A percentile compares a stretch with the other conserved stretches of the same genome.
Evolutionary conservation across 2,113 vertebrate species (phyloP).

Genomic region (Carassius auratus): DNA sequence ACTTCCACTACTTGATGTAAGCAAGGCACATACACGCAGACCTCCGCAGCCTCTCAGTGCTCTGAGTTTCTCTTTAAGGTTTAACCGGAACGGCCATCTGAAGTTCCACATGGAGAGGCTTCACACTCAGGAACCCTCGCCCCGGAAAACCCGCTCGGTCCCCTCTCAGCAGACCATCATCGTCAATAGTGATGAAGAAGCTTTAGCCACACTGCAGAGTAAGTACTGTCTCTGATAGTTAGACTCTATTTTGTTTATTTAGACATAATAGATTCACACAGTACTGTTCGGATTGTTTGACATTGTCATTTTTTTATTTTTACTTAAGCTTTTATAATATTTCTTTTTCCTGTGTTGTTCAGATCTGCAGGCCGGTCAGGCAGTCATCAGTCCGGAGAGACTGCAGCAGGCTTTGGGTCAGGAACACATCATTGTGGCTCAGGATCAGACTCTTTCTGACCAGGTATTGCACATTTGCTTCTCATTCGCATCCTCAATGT

Average conservation of each 20-base stretch:
- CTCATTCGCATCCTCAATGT: neutral
- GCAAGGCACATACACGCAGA: too few relatives aligned
- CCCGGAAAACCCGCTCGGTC: constrained; percentile 68
- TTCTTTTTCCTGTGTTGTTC: constrained; percentile 53
- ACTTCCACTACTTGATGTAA: too few relatives aligned
- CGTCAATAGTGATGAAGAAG: constrained; percentile 89
- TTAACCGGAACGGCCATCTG: constrained; percentile 96
- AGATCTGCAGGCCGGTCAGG: constrained; percentile 84
- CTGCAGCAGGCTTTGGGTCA: constrained; percentile 87
- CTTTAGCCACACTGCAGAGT: constrained; percentile 88
- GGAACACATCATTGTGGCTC: constrained; percentile 92
- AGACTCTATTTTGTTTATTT: neutral
- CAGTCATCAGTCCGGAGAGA: constrained; percentile 81
- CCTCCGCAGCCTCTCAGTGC: too few relatives aligned
- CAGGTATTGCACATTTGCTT: constrained; percentile 74
- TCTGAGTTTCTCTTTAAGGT: constrained; percentile 71
- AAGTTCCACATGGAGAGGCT: constrained; percentile 98
- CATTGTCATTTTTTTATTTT: neutral
- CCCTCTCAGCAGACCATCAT: constrained; percentile 86
- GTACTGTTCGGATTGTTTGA: neutral
- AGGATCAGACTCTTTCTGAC: constrained; percentile 84
- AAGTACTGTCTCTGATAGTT: constrained; percentile 46
- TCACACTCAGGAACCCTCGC: constrained; percentile 80
- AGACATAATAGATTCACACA: neutral
- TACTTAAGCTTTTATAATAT: neutral